Evolutionary conservation across 2,888 invertebrate genomes (phyloP), one percentile per base, ranked within the genome.

Genomic region (Erebia epiphron): DNA sequence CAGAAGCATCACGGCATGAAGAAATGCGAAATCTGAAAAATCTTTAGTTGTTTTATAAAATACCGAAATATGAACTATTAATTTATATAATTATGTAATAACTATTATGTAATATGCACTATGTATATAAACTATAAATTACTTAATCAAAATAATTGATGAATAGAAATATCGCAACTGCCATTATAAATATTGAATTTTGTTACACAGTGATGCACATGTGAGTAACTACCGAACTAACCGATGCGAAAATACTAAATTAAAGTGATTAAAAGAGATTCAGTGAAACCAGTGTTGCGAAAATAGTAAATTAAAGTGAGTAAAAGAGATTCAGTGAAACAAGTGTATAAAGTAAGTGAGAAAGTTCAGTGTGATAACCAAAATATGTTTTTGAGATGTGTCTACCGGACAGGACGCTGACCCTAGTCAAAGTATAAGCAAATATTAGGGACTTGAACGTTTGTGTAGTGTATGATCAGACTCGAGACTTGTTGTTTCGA

Each of bases 401-500:
- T 84, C 80, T 82, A 82, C 76, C 88, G 92, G 91, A 92, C 92
- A 91, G 92, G 90, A 90, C 91, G 87, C 87, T 91, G 90, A 91
- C 87, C 89, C 83, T 79, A 70, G 80, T 79, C 78, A 79, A 77
- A 79, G 78, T 80, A 77, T 81, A 78, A 80, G 75, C 76, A 79
- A 85, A 85, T 82, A 82, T 84, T 83, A 76, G 80, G 64, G 71
- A 69, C 70, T 75, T 68, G 46, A 43, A 62, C 62, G 46, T 18
- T 46, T 67, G 57, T 57, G 56, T 46, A 18, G 46, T 9, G 49
- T 49, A 8, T 8, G 49, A 62, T 14, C 62, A 62, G 14, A 62
- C 62, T 62, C 13, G 49, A 14, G 8, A 49, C 62, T 49, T 46
- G 21, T 21, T 21, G 21, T 62, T 21, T 21, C 14, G 14, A 49